Percentiles rank a stretch among this genome's conserved stretches.
Evolutionary conservation across 2,797 vertebrate species (phyloP).

Genomic region (Myiotriccus ornatus): DNA sequence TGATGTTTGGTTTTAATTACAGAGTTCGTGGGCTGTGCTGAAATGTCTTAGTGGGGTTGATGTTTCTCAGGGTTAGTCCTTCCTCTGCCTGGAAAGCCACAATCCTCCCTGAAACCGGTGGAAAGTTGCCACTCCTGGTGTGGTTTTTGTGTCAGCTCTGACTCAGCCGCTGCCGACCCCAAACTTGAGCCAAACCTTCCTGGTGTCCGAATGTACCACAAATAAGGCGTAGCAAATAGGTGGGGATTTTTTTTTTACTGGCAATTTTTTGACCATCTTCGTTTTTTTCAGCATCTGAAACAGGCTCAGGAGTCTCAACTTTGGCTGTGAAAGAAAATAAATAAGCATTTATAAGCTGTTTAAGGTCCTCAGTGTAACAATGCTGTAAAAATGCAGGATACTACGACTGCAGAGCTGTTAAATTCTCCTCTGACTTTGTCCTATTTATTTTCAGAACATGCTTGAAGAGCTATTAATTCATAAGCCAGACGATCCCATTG

Average conservation of each 20-base stretch:
- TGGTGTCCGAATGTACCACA: not conserved
- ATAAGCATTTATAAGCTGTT: not conserved
- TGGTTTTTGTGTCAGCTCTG: not conserved
- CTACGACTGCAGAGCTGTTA: not conserved
- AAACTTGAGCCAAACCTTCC: not conserved
- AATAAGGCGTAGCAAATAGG: not conserved
- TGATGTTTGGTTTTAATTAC: not conserved
- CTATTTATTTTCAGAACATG: constrained; percentile 72
- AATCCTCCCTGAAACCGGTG: not conserved
- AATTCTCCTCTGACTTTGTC: not conserved
- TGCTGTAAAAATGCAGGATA: not conserved
- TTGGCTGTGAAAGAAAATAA: not conserved
- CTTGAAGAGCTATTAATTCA: constrained; percentile 82
- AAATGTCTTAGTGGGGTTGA: not conserved
- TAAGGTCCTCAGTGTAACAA: not conserved
- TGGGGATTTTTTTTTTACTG: not conserved
- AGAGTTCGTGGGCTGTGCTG: not conserved
- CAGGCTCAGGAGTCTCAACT: not conserved
- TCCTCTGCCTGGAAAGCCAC: not conserved
- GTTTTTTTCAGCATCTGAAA: not conserved
- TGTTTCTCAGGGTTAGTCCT: not conserved
- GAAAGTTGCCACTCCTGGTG: not conserved
- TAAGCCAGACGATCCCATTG: constrained; percentile 84
- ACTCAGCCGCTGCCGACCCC: fast-evolving
- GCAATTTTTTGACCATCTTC: not conserved